Evolutionary conservation across 30 jellyfish, hydroid and myxozoan genomes (phyloP).

Genomic region (Rhopilema esculentum): DNA sequence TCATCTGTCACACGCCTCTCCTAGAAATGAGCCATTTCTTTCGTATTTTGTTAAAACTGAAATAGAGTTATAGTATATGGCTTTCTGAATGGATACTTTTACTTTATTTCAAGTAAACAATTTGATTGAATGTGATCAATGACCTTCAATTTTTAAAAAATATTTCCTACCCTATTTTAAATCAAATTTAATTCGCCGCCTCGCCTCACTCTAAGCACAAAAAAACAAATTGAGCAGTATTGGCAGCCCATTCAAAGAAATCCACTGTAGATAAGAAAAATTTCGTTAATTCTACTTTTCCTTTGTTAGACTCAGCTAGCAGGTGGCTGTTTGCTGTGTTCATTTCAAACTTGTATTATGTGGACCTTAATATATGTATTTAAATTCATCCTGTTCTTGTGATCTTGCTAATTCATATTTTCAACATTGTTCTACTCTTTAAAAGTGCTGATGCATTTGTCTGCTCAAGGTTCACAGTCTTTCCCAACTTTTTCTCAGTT

Average conservation of each 20-base stretch:
- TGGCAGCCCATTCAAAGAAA: background rate
- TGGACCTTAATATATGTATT: background rate
- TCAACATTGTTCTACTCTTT: no score
- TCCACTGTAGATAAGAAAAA: background rate
- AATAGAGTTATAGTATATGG: no score
- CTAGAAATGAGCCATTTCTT: background rate
- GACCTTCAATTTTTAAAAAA: background rate
- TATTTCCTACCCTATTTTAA: background rate
- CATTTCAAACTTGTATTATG: background rate
- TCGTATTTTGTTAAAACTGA: background rate
- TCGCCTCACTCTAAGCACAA: background rate
- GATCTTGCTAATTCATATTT: no score
- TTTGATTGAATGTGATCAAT: no score
- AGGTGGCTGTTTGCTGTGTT: slow-evolving; percentile 62
- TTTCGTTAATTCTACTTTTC: slow-evolving; percentile 17
- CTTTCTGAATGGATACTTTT: no score
- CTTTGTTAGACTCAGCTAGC: slow-evolving; percentile 42
- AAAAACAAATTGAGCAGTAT: background rate
- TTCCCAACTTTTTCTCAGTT: no score
- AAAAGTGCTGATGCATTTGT: no score
- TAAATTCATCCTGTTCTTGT: background rate
- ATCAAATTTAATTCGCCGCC: background rate
- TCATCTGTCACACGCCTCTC: background rate
- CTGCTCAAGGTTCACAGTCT: no score
- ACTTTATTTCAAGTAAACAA: no score